Base-by-base conservation (phyloP, 2,888 invertebrate genomes). In the Diadegma fenestrale region DNA sequence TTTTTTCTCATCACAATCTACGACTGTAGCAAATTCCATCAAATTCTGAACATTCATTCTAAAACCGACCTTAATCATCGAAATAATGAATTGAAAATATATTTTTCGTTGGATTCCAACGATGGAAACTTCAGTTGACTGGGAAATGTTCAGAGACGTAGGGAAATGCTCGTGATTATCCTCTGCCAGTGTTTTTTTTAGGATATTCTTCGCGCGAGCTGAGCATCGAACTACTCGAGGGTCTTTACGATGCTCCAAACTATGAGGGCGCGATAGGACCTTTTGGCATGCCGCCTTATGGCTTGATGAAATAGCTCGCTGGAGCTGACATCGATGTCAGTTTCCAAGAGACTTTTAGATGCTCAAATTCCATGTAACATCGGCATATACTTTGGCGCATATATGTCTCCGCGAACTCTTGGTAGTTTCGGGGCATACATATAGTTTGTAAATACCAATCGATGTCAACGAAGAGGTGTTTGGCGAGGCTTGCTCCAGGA, bases 191-290 rank as follows among this genome's bases (percentile, higher is more conserved):
- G 68, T 81, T 64, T 81, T 69, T 69, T 33, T 48, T 41, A 48
- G 30, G 37, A 43, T 33, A 43, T 33, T 19, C 68, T 75, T 30
- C 17, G 63, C 17, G 41, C n/a, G n/a, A 41, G 2, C 33, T 45
- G 43, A 58, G 54, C 68, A 69, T 76, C 76, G 68, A 81, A 71
- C 63, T 73, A 30, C 58, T 58, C 33, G 81, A 75, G 12, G 68
- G 75, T 75, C 81, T 81, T 81, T 63, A 81, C 63, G 81, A 81
- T 64, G 71, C 71, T 77, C 41, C 69, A 58, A 30, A 78, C 17
- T 17, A 37, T 8, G 72, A 72, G 22, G 41, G 73, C 33, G 37
- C 33, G 37, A 58, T 37, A 61, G 68, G 58, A 45, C 30, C 33
- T 45, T 43, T 26, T 69, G 51, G 12, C 72, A 37, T 78, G 37